Conservation (phyloP, 2,888 invertebrate genomes). For the Linnaemya vulpina region DNA sequence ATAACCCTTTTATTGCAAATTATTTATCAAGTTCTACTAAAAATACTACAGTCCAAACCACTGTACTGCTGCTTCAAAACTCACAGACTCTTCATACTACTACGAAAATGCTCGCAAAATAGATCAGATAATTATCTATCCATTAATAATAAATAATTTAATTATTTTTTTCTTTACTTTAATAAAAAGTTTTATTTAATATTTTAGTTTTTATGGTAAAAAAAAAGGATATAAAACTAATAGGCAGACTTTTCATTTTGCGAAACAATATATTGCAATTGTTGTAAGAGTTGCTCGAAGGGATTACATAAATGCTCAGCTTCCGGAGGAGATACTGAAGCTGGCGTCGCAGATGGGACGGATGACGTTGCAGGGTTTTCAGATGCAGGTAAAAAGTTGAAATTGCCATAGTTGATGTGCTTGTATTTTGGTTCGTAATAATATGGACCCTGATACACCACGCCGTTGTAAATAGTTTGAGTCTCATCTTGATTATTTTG, state of each 20-base stretch:
- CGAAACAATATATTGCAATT: constrained; percentile 18
- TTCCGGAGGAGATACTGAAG: background rate
- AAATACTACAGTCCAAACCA: too few relatives aligned
- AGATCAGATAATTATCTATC: too few relatives aligned
- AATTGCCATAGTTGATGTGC: constrained; percentile 52
- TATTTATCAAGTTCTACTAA: too few relatives aligned
- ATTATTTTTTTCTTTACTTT: background rate
- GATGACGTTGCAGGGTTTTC: background rate
- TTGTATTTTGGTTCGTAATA: constrained; percentile 51
- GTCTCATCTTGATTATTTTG: constrained; percentile 2
- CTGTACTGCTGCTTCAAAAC: too few relatives aligned
- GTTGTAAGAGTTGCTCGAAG: constrained; percentile 31
- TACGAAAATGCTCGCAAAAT: too few relatives aligned
- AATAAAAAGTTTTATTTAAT: background rate
- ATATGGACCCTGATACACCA: constrained; percentile 58
- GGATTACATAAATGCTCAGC: background rate
- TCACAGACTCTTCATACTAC: too few relatives aligned
- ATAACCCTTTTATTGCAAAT: too few relatives aligned
- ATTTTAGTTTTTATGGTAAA: background rate
- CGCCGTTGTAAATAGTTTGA: constrained; percentile 56
- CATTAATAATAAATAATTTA: too few relatives aligned
- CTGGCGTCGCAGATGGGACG: background rate
- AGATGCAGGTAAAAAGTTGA: constrained; percentile 32
- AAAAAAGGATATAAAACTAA: background rate
- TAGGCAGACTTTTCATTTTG: background rate